Percentiles rank a stretch among this genome's conserved stretches.
Conservation (phyloP, 2,113 vertebrate genomes). For the Labrus mixtus region DNA sequence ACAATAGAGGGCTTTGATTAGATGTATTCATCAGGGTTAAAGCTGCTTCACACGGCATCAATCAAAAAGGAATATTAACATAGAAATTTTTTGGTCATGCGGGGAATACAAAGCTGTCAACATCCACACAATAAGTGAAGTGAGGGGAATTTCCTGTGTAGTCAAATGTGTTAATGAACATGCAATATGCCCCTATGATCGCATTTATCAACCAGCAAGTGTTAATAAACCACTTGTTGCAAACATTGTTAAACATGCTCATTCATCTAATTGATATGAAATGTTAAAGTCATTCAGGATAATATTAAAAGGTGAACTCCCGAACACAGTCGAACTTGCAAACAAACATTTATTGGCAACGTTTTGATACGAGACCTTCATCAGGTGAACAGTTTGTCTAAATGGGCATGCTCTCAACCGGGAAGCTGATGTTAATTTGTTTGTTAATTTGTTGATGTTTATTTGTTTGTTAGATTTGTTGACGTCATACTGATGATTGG, state of each 20-base stretch:
- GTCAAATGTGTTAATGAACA: neutral
- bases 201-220: neutral
- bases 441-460: too few species aligned
- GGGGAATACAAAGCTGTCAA: slow-evolving; percentile 1
- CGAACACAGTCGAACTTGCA: too few species aligned
- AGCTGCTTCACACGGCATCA: neutral
- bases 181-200: neutral
- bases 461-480: too few species aligned
- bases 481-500: too few species aligned
- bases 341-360: too few species aligned
- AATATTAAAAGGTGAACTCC: too few species aligned
- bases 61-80: neutral
- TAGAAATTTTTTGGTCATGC: neutral
- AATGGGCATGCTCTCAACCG: too few species aligned
- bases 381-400: too few species aligned
- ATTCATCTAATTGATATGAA: too few species aligned
- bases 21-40: neutral
- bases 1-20: slow-evolving; percentile 15
- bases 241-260: neutral
- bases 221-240: neutral
- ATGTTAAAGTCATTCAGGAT: too few species aligned
- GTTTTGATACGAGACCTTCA: too few species aligned
- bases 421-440: too few species aligned
- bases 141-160: neutral
- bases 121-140: neutral